Conservation (phyloP, 2,113 vertebrate genomes). For the Epinephelus moara region DNA sequence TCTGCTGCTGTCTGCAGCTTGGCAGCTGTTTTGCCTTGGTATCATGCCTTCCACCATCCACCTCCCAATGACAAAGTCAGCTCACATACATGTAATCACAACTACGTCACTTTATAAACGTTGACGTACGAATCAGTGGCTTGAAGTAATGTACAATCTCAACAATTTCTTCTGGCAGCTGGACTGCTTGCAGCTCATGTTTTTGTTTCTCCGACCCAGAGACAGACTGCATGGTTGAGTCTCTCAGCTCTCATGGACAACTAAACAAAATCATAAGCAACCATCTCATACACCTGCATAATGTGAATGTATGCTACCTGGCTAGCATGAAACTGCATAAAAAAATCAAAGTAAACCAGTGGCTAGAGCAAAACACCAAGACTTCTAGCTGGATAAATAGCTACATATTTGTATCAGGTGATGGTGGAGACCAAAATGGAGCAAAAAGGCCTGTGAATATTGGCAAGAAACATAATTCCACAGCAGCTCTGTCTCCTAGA, state of each 20-base stretch:
- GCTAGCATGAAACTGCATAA: not conserved
- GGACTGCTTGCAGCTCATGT: not conserved
- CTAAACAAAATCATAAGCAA: not conserved
- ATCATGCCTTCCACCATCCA: too few relatives aligned
- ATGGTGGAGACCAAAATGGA: conserved; percentile 1
- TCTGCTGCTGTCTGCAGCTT: too few relatives aligned
- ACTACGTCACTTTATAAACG: too few relatives aligned
- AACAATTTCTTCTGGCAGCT: too few relatives aligned
- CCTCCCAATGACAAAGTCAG: too few relatives aligned
- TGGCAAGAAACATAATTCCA: conserved; percentile 4
- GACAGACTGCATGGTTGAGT: not conserved
- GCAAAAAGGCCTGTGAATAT: not conserved
- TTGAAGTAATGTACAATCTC: too few relatives aligned
- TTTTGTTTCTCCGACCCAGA: not conserved
- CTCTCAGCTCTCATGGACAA: not conserved
- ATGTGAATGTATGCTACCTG: not conserved
- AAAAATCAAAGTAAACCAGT: not conserved
- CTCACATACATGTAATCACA: too few relatives aligned
- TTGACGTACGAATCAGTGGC: too few relatives aligned
- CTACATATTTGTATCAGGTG: not conserved
- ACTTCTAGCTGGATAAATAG: too few relatives aligned
- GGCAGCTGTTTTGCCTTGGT: too few relatives aligned
- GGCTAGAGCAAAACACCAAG: not conserved
- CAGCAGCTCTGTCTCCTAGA: too few relatives aligned
- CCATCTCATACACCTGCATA: not conserved